Conservation (phyloP, 2,797 vertebrate species). For the Falco cherrug region DNA sequence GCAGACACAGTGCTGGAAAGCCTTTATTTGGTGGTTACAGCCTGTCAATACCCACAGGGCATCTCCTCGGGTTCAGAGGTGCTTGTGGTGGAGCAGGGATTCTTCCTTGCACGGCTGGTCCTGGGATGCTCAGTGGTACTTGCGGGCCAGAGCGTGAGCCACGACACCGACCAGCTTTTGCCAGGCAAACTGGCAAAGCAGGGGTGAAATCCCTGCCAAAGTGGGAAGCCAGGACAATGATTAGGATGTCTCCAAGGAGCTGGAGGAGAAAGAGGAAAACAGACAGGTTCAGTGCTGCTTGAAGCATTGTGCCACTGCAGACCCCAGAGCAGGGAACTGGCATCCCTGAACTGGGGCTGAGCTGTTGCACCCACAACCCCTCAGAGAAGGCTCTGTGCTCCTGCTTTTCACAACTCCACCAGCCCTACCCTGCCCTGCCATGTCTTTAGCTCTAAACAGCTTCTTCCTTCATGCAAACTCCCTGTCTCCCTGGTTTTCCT, state of each 20-base stretch:
- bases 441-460: neutral
- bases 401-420: neutral
- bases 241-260: constrained; percentile 75
- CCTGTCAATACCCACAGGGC: rapidly evolving
- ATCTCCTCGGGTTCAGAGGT: neutral
- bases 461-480: neutral
- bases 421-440: neutral
- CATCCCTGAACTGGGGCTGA: neutral
- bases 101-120: rapidly evolving
- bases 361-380: too few relatives aligned
- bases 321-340: rapidly evolving
- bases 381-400: neutral
- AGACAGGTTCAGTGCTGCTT: neutral
- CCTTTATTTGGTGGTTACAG: neutral
- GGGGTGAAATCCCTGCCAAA: constrained; percentile 66
- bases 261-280: neutral
- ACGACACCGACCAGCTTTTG: constrained; percentile 73
- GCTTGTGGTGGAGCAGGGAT: neutral
- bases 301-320: rapidly evolving
- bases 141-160: constrained; percentile 68
- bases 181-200: constrained; percentile 63
- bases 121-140: constrained; percentile 70
- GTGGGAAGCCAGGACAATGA: constrained; percentile 68
- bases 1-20: neutral
- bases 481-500: neutral